Percentiles rank a stretch among this genome's conserved stretches.
Evolutionary conservation across 2,888 invertebrate species (phyloP).

Genomic region (Clistopyga incitator): DNA sequence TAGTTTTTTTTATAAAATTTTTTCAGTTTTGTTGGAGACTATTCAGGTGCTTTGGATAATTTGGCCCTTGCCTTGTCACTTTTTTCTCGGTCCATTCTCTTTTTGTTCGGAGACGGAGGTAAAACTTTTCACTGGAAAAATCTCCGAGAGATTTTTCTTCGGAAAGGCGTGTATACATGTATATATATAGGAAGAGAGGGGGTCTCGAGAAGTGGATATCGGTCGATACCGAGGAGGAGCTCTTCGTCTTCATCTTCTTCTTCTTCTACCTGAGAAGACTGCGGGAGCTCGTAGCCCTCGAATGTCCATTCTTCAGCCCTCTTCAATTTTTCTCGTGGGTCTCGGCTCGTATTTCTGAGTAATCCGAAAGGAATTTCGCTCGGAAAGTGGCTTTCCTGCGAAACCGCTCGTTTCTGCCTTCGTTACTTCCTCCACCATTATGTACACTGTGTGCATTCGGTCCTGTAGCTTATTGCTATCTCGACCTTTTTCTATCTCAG

Average conservation of each 20-base stretch:
- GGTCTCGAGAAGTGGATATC: neutral
- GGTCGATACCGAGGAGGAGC: conserved; percentile 39
- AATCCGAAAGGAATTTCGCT: conserved; percentile 78
- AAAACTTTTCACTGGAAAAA: conserved; percentile 40
- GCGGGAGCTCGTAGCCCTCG: conserved; percentile 60
- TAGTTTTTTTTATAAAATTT: neutral
- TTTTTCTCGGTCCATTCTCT: neutral
- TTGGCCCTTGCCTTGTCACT: neutral
- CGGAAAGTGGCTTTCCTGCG: conserved; percentile 73
- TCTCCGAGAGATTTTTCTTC: conserved; percentile 41
- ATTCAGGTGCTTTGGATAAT: neutral
- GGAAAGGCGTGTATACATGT: neutral
- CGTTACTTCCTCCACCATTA: conserved; percentile 58
- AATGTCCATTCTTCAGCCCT: conserved; percentile 50
- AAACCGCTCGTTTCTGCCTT: conserved; percentile 64
- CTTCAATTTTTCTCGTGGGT: conserved; percentile 41
- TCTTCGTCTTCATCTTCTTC: conserved; percentile 37
- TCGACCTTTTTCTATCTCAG: conserved; percentile 13
- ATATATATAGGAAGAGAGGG: neutral
- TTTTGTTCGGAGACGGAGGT: neutral
- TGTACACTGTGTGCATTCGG: conserved; percentile 2
- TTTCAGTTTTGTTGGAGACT: neutral
- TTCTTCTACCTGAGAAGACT: conserved; percentile 61
- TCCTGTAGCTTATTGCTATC: neutral
- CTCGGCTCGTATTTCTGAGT: conserved; percentile 69